Base-by-base conservation (phyloP, 2,113 vertebrate genomes). In the Hucho hucho region DNA sequence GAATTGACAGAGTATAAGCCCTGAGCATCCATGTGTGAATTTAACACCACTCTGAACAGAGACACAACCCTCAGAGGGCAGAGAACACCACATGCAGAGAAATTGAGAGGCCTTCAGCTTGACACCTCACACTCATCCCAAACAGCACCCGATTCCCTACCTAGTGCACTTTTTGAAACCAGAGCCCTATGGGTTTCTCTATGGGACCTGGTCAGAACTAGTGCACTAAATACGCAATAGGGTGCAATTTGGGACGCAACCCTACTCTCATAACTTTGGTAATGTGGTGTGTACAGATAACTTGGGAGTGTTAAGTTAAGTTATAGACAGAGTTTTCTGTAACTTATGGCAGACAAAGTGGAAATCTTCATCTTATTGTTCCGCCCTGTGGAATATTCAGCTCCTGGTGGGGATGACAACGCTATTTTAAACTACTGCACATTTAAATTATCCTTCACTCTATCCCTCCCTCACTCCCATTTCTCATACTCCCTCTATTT, bases 21-120 rank as follows among this genome's bases (percentile, higher is more conserved):
- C 69, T 5, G 78, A 79, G 81, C 80, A 64, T 6, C 67, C 76
- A 56, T 68, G 80, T 83, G 84, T 78, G 79, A 82, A 77, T 71
- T 69, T 72, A 84, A 78, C 43, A 76, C 4, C 24, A 22, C 18
- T 11, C 32, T 5, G 29, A 73, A 75, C 79, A 86, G 5, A 22
- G 66, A 20, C 37, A 66, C 24, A 75, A 77, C 69, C 18, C 68
- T 75, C 73, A 61, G 49, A 16, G 46, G 22, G 70, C 61, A 72
- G 2, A 22, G n/a, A 22, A 79, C 16, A 53, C 49, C 13, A 14
- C 49, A 18, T 18, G 9, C 65, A 73, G 49, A 24, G 43, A 83
- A 82, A 77, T 24, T 59, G 63, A 24, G 49, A 64, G 73, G 73
- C 56, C 73, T 78, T 79, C 72, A 32, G 53, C 78, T 69, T 46